Conservation (phyloP, 2,797 vertebrate genomes). For the Crenuchus spilurus region DNA sequence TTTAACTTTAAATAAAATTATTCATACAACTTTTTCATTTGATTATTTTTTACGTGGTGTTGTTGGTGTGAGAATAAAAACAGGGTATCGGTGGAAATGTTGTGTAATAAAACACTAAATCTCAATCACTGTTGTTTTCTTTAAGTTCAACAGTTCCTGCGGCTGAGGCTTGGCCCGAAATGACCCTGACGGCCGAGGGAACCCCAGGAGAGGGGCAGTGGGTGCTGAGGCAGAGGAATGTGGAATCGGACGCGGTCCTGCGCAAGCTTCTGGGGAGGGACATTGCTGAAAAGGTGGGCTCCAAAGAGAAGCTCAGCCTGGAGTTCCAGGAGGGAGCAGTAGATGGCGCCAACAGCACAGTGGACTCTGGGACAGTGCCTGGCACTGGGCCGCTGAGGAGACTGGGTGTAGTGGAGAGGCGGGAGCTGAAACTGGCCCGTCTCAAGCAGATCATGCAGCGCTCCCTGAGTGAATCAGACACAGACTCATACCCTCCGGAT, state of each 20-base stretch:
- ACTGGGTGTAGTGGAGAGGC: conserved; percentile 76
- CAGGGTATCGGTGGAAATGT: conserved; percentile 2
- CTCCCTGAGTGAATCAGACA: conserved; percentile 90
- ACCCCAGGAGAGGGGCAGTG: conserved; percentile 73
- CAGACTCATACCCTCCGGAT: conserved; percentile 86
- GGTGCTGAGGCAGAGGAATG: conserved; percentile 84
- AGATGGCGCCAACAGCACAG: conserved; percentile 61
- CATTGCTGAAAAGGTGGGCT: conserved; percentile 81
- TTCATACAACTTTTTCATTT: too few species aligned
- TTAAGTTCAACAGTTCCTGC: conserved; percentile 86
- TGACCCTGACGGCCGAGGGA: conserved; percentile 77
- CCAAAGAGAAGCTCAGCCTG: conserved; percentile 77
- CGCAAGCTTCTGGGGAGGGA: conserved; percentile 91
- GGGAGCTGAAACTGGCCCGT: conserved; percentile 89
- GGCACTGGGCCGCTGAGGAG: conserved; percentile 50
- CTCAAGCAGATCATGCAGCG: conserved; percentile 94
- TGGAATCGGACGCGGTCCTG: conserved; percentile 86
- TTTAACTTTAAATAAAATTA: too few species aligned
- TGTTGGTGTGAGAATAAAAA: too few species aligned
- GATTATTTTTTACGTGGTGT: too few species aligned
- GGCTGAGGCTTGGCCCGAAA: conserved; percentile 83
- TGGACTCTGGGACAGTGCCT: conserved; percentile 59
- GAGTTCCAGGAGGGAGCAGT: conserved; percentile 76
- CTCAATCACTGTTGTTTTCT: conserved; percentile 57
- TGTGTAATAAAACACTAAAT: background rate